Base-by-base conservation (phyloP, 2,113 vertebrate species). In the Furnarius figulus region DNA sequence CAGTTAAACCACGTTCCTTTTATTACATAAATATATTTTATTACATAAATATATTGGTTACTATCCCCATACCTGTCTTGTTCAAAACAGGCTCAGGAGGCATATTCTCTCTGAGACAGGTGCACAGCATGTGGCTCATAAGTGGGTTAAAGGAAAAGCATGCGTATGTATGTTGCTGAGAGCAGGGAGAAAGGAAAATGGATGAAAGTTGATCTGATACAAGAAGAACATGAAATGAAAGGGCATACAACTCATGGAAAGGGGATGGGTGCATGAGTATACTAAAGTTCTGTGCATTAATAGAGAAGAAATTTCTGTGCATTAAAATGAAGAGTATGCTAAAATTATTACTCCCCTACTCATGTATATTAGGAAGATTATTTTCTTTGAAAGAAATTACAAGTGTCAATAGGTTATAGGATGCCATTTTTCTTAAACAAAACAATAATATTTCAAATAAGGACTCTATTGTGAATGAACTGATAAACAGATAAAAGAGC, bases 141-240 rank as follows among this genome's bases (percentile, higher is more conserved):
- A 78, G 72, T 94, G 78, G 37, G 74, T 81, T 89, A 89, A 87
- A 93, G 87, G 77, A 35, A 90, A 91, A 90, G 20, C 39, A 81
- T 89, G 58, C 61, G 86, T 65, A 89, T 73, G 65, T 25, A 91
- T 93, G 79, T 35, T 90, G 67, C 58, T 62, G 56, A 84, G 76
- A 62, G 63, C 1, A 55, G 42, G 37, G n/a, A 88, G 68, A 89
- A 94, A 84, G 44, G 21, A 92, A 91, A 95, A 81, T 42, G 85
- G 74, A 93, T 96, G 74, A 78, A 95, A 95, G 85, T 56, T 91
- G 83, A 55, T 75, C 42, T 86, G 59, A 72, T 81, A 80, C 44
- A 93, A 80, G 47, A 65, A 33, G 94, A 74, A 24, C 35, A 85
- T 52, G 61, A 94, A 95, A 95, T 55, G 55, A 88, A 91, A 95